These are phyloP conservation scores for Eupithecia insigniata DNA, from an alignment of 2,888 invertebrate species.

Conservation along the genomic window DNA sequence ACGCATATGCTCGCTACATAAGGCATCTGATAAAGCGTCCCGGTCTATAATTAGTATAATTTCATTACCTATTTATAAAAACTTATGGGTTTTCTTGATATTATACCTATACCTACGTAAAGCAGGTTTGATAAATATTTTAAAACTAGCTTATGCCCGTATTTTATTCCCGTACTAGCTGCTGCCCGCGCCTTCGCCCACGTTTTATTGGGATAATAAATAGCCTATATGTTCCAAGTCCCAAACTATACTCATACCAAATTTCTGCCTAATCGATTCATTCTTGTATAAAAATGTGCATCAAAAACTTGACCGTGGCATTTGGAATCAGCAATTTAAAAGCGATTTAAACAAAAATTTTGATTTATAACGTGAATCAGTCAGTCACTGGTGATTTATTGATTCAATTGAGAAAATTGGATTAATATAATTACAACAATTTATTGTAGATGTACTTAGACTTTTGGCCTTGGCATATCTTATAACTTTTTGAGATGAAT, in stretches of 20 bases:
- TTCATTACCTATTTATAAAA: conserved; percentile 23
- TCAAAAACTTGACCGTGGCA: conserved; percentile 34
- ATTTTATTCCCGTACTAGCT: too few species aligned
- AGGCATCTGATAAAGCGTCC: neutral
- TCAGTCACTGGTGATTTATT: conserved; percentile 38
- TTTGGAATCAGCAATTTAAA: conserved; percentile 38
- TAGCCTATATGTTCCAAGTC: too few species aligned
- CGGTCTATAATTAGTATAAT: conserved; percentile 28
- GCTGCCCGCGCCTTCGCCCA: too few species aligned
- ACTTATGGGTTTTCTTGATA: conserved; percentile 17
- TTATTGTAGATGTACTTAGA: conserved; percentile 18
- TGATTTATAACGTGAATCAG: conserved; percentile 38
- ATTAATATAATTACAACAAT: conserved; percentile 34
- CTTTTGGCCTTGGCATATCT: conserved; percentile 3
- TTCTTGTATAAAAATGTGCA: conserved; percentile 33
- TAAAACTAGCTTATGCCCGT: neutral
- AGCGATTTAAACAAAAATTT: conserved; percentile 36
- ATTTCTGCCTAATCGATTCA: too few species aligned
- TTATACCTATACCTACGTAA: neutral
- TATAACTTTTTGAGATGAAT: neutral
- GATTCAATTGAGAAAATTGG: conserved; percentile 32
- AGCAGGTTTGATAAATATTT: neutral
- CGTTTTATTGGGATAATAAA: too few species aligned
- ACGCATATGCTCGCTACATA: conserved; percentile 12
- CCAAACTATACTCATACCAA: too few species aligned